Evolutionary conservation across 2,113 vertebrate species (phyloP).

Genomic region (Macrotis lagotis): DNA sequence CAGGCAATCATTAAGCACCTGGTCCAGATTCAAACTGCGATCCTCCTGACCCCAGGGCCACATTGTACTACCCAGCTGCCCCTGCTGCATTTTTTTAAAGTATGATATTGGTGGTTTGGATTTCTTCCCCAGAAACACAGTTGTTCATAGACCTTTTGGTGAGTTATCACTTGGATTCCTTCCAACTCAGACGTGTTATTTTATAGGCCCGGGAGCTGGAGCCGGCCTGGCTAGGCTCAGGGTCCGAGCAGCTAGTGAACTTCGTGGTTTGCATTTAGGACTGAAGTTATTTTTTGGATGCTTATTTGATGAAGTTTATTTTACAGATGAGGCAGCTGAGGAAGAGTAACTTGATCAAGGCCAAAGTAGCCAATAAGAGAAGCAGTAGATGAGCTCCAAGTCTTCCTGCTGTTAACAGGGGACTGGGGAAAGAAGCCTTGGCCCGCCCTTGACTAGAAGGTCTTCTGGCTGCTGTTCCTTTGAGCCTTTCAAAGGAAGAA

Average conservation of each 20-base stretch:
- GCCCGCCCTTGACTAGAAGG: background rate
- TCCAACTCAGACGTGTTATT: background rate
- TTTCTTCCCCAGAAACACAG: background rate
- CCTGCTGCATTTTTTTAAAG: too few relatives aligned
- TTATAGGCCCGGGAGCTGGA: too few relatives aligned
- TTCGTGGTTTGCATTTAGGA: background rate
- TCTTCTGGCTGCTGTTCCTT: background rate
- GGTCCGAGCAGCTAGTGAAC: background rate
- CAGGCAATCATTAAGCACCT: too few relatives aligned
- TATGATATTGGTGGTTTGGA: background rate
- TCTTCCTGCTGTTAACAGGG: background rate
- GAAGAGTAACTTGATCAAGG: background rate
- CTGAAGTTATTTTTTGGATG: background rate
- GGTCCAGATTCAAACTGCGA: too few relatives aligned
- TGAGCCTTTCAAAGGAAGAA: background rate
- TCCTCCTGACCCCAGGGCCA: too few relatives aligned
- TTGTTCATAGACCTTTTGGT: background rate
- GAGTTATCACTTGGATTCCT: background rate
- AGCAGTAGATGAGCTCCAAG: background rate
- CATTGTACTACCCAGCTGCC: too few relatives aligned
- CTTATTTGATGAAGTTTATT: background rate
- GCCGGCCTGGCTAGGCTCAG: too few relatives aligned
- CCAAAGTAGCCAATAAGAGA: background rate
- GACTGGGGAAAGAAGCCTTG: background rate
- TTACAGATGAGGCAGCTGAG: background rate